These are phyloP conservation scores for Neomonachus schauinslandi DNA, from an alignment of 2,113 vertebrate species.

Conservation along the genomic window DNA sequence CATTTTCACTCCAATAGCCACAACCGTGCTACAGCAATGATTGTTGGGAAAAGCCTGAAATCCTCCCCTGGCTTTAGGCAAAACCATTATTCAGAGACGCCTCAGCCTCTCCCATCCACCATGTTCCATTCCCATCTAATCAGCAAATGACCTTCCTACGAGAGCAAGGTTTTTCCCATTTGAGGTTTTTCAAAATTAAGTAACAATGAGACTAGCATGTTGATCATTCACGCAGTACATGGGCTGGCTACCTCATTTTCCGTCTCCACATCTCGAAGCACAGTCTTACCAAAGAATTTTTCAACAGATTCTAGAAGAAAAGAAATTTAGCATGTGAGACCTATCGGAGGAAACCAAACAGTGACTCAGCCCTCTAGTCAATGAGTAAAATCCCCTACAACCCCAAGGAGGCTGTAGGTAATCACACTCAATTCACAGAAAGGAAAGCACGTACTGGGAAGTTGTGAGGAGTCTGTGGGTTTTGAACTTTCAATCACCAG, in stretches of 20 bases:
- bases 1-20: background rate
- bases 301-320: constrained; percentile 35
- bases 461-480: background rate
- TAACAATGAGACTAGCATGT: background rate
- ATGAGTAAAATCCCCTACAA: background rate
- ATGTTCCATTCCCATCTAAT: background rate
- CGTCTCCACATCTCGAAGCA: background rate
- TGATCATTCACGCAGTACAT: background rate
- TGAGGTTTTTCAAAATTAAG: background rate
- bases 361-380: background rate
- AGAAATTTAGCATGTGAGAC: background rate
- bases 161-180: background rate
- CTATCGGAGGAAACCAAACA: constrained; percentile 18
- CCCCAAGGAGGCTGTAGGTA: background rate
- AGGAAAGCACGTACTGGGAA: background rate
- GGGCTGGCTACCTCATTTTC: background rate
- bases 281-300: constrained; percentile 42
- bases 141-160: background rate
- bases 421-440: background rate
- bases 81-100: background rate
- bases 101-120: background rate
- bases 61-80: background rate
- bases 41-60: background rate
- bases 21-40: background rate
- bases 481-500: background rate